Evolutionary conservation across 2,797 vertebrate species (phyloP), one percentile per base, ranked within the genome.

Genomic region (Labroides dimidiatus): DNA sequence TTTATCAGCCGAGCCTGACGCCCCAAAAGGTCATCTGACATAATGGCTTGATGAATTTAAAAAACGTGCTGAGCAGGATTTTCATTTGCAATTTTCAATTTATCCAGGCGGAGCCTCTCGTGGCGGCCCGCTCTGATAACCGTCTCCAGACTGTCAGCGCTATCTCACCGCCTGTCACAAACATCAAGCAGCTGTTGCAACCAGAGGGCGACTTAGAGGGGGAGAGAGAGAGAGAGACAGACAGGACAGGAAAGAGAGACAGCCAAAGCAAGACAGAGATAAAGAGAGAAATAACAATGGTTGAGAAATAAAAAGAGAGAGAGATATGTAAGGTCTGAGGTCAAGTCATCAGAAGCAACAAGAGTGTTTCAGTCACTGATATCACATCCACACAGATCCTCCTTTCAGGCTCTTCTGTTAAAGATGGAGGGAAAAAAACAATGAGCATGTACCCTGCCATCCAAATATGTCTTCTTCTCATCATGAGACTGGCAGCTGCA

Each of bases 81-180:
- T 97, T 97, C 96, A 99, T 99, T 99, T 98, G 95, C 97, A 97
- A 98, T 99, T 99, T 99, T 97, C 97, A 98, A 99, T 99, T 99
- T 98, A 96, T 94, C 77, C 82, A 48, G 78, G 84, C 91, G n/a
- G 80, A 76, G 84, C 77, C 65, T 79, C 72, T 88, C 13, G 2
- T 7, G 7, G 30, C 95, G 93, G 94, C 95, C 94, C 92, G 92
- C 85, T 82, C 95, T 90, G 97, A 99, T 99, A 99, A 98, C 96
- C 96, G 96, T 95, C 96, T 96, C 55, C 93, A 94, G 94, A 94
- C 96, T 96, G 97, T 97, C 96, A 94, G 94, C 39, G 93, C 77
- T 90, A 91, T 91, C 90, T 50, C 82, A 14, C 47, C 51, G 94
- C 94, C 96, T 97, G 96, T 98, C 96, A 97, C 94, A 94, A 95